A percentile compares a stretch with the other conserved stretches of the same genome.
Conservation (phyloP, 1,140 invertebrate species). For the Hyles euphorbiae region DNA sequence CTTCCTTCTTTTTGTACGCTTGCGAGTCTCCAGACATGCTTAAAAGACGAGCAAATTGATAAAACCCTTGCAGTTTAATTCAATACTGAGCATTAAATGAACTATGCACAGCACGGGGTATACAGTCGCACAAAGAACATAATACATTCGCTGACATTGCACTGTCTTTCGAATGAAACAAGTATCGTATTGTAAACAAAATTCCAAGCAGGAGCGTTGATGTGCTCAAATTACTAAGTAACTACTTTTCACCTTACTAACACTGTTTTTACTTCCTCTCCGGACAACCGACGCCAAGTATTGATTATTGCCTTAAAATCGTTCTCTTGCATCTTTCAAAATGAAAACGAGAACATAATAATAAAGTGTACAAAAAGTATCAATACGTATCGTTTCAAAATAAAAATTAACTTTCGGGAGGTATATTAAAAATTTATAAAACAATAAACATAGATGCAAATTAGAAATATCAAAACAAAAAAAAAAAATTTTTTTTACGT, state of each 20-base stretch:
- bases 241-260: slow-evolving; percentile 41
- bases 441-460: no score
- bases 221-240: no score
- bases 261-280: slow-evolving; percentile 41
- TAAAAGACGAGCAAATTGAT: neutral
- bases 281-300: slow-evolving; percentile 61
- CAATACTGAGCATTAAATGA: no score
- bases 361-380: slow-evolving; percentile 45
- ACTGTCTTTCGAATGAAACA: no score
- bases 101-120: no score
- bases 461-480: no score
- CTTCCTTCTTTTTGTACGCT: slow-evolving; percentile 47
- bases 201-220: no score
- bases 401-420: no score
- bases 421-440: no score
- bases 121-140: neutral
- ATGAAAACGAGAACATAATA: slow-evolving; percentile 22
- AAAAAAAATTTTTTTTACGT: no score
- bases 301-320: slow-evolving; percentile 61
- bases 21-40: slow-evolving; percentile 60
- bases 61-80: no score
- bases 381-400: neutral
- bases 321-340: slow-evolving; percentile 54
- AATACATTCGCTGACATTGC: neutral
- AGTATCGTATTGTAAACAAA: no score